phyloP scores from a whole-genome alignment of 2,888 invertebrate genomes.

The Melipona beecheii region DNA sequence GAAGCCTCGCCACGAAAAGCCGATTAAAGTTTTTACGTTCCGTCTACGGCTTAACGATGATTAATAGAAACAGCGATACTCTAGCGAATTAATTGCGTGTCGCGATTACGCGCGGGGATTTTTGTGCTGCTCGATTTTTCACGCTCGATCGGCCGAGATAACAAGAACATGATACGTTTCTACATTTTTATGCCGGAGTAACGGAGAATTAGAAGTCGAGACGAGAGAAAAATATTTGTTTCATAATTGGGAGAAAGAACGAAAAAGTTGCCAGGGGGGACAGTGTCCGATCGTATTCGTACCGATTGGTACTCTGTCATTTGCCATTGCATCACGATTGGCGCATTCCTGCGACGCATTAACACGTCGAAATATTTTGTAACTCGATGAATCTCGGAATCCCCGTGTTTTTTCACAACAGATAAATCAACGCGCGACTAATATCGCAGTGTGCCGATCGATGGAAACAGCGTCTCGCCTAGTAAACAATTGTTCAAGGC shows the following conservation, averaged over 20 bases:
- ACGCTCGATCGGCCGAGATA: background rate
- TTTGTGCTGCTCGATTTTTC: background rate
- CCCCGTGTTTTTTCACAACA: background rate
- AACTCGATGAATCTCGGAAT: slow-evolving; percentile 1
- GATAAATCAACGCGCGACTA: slow-evolving; percentile 5
- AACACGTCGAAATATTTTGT: slow-evolving; percentile 28
- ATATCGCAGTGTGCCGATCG: background rate
- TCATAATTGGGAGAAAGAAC: background rate
- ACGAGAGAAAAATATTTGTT: background rate
- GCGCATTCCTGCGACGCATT: slow-evolving; percentile 2
- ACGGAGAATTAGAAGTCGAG: background rate
- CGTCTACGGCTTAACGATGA: slow-evolving; percentile 2
- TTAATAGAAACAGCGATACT: slow-evolving; percentile 2
- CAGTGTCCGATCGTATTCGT: background rate
- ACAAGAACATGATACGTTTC: background rate
- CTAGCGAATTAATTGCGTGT: background rate
- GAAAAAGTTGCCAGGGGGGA: background rate
- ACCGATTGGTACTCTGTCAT: slow-evolving; percentile 1
- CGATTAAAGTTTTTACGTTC: background rate
- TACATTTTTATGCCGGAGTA: background rate
- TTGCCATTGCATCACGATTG: slow-evolving; percentile 29
- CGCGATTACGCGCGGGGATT: background rate
- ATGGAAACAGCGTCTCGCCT: background rate
- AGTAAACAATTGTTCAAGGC: slow-evolving; percentile 31
- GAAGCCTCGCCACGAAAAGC: background rate